phyloP scores from a whole-genome alignment of 2,797 vertebrate genomes.

The Lacerta agilis region DNA sequence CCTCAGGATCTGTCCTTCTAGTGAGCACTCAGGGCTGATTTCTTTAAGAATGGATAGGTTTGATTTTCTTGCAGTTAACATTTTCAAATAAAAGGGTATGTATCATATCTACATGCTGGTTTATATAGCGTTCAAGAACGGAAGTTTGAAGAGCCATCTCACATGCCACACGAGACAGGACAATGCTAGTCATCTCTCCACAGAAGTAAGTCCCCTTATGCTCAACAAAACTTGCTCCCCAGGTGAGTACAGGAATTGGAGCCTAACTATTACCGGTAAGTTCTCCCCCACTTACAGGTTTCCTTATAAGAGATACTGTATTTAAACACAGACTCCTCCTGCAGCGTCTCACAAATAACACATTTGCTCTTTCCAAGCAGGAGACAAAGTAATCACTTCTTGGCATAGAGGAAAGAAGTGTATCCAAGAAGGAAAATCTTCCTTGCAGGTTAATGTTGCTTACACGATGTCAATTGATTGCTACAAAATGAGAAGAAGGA shows the following conservation, averaged over 20 bases:
- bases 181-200: background rate
- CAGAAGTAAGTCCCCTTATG: background rate
- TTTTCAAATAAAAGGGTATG: slow-evolving; percentile 38
- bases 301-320: slow-evolving; percentile 26
- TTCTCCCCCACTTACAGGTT: background rate
- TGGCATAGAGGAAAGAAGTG: background rate
- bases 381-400: slow-evolving; percentile 19
- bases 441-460: slow-evolving; percentile 38
- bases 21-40: no score
- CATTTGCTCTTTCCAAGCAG: slow-evolving; percentile 23
- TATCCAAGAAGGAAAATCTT: slow-evolving; percentile 51
- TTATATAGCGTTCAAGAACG: background rate
- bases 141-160: background rate
- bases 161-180: background rate
- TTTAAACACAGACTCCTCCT: background rate
- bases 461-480: slow-evolving; percentile 34
- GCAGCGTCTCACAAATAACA: slow-evolving; percentile 23
- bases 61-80: no score
- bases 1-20: no score
- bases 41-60: no score
- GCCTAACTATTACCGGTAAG: no score
- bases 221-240: background rate
- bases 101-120: slow-evolving; percentile 5
- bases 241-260: no score
- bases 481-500: background rate